Conservation (phyloP, 1,140 invertebrate genomes). For the Chelonus insularis region DNA sequence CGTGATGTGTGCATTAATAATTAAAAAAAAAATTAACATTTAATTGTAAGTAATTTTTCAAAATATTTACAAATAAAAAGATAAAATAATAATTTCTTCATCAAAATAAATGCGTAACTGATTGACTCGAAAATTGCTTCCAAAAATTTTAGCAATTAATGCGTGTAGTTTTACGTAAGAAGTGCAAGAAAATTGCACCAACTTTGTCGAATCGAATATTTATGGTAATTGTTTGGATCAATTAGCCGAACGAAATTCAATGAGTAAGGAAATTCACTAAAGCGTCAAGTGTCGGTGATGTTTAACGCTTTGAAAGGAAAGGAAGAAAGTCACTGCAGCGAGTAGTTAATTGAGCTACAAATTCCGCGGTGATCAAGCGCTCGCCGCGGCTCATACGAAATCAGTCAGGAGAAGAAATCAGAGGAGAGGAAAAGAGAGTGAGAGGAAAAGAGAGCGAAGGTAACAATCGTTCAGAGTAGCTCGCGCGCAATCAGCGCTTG, state of each 20-base stretch:
- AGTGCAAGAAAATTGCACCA: too few relatives aligned
- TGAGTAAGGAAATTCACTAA: background rate
- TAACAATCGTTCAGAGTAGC: slow-evolving; percentile 49
- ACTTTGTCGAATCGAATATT: too few relatives aligned
- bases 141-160: too few relatives aligned
- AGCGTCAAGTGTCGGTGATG: background rate
- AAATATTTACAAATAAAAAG: too few relatives aligned
- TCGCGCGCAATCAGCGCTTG: slow-evolving; percentile 47
- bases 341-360: slow-evolving; percentile 58
- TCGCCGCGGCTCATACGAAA: slow-evolving; percentile 55
- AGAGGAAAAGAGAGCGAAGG: slow-evolving; percentile 20
- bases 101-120: too few relatives aligned
- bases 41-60: too few relatives aligned
- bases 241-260: background rate
- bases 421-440: background rate
- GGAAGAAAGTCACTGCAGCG: slow-evolving; percentile 33
- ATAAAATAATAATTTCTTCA: too few relatives aligned
- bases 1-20: too few relatives aligned
- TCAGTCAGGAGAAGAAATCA: slow-evolving; percentile 35
- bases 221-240: background rate
- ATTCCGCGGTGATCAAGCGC: slow-evolving; percentile 59
- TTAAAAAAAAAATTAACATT: too few relatives aligned
- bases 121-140: too few relatives aligned
- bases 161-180: too few relatives aligned
- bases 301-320: slow-evolving; percentile 24